Evolutionary conservation across 2,113 vertebrate species (phyloP).

Genomic region (Herpailurus yagouaroundi): DNA sequence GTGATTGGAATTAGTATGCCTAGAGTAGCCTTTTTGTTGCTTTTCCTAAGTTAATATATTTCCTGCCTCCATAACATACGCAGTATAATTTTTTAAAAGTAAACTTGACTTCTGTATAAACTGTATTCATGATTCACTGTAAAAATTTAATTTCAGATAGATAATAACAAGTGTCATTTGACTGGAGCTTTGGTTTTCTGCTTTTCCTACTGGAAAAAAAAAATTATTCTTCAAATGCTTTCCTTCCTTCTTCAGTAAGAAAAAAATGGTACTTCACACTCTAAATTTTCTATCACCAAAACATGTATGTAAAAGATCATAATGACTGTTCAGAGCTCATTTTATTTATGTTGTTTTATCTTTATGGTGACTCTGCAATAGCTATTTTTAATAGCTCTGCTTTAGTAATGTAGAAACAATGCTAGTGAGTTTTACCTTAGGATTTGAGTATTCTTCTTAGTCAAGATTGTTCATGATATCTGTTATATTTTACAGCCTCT

Average conservation of each 20-base stretch:
- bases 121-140: not conserved
- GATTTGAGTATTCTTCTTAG: not conserved
- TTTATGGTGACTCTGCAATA: not conserved
- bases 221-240: conserved; percentile 18
- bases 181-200: conserved; percentile 5
- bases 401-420: not conserved
- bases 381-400: not conserved
- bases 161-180: conserved; percentile 12
- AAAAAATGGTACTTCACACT: not conserved
- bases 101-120: not conserved
- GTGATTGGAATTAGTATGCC: not conserved
- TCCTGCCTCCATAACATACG: not conserved
- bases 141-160: conserved; percentile 7
- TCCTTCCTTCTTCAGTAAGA: not conserved
- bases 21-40: not conserved
- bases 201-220: conserved; percentile 4
- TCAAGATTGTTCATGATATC: not conserved
- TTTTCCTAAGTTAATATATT: conserved; percentile 34
- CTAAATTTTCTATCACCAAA: not conserved
- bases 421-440: not conserved
- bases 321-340: not conserved
- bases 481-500: not conserved
- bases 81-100: not conserved
- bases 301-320: not conserved
- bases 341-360: conserved; percentile 29